Base-by-base conservation (phyloP, 2,888 invertebrate genomes). In the Chironomus riparius region DNA sequence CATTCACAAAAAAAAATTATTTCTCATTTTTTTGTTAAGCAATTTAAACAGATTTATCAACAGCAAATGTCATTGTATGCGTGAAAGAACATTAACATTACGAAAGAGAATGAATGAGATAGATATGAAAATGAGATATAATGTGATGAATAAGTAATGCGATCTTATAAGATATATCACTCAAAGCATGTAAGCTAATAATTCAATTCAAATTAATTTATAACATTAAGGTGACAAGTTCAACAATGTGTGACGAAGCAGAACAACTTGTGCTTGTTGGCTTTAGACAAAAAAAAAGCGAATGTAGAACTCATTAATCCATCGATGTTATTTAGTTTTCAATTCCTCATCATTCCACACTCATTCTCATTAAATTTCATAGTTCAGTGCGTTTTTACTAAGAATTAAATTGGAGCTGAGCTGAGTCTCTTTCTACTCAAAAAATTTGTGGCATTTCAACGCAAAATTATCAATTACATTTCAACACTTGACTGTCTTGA, bases 331-430 rank as follows among this genome's bases (percentile, higher is more conserved):
- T 38, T 38, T 38, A 5, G 1, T 28, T 38, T 10, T 38, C 10
- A 38, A 38, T 38, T 38, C 38, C 2, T 38, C 38, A 38, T 38
- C 38, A 38, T 38, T 50, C 50, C 56, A 56, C 15, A 15, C 56
- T 65, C 10, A 21, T 65, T 74, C 38, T 22, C 48, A 13, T 22
- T 38, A 5, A 68, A 15, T 47, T 28, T 72, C 50, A 74, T 68
- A 74, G 74, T 48, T 74, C 74, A 74, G 22, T 74, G 74, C 38
- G 65, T 65, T 74, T 73, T 74, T 74, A 74, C 74, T 74, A 47
- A 74, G 74, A 74, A 74, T 22, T 48, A 38, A 68, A 74, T 74
- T 74, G 24, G 65, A 65, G 65, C 65, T 65, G 10, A 2, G 38
- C 38, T 38, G 38, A 38, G 38, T n/a, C 7, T 38, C 38, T 38